Evolutionary conservation across 2,797 vertebrate genomes (phyloP).

Genomic region (Tarsius wallacei): DNA sequence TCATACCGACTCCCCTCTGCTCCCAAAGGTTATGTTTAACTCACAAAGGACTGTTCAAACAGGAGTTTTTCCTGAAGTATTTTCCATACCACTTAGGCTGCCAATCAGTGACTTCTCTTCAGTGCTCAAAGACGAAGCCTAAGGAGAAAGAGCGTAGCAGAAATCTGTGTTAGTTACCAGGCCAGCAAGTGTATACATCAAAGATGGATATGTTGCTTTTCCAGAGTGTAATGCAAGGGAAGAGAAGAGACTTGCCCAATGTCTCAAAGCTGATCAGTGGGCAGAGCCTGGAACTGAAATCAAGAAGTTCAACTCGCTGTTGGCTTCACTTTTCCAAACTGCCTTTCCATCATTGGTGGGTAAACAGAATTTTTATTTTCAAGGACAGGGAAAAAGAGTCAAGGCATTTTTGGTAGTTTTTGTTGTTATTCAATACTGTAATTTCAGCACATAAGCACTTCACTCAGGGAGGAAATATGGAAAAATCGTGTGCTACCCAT

Average conservation of each 20-base stretch:
- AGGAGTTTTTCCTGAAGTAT: neutral
- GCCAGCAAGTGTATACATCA: accelerated
- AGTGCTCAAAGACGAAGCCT: neutral
- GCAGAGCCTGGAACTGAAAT: neutral
- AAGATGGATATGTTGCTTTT: neutral
- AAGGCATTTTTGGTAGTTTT: constrained; percentile 67
- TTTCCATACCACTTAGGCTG: neutral
- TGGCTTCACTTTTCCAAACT: neutral
- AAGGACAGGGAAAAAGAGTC: neutral
- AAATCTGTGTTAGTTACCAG: neutral
- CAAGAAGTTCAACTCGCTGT: neutral
- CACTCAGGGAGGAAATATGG: neutral
- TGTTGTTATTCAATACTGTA: constrained; percentile 80
- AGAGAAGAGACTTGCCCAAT: accelerated
- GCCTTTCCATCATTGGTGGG: neutral
- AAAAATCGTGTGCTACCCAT: constrained; percentile 46
- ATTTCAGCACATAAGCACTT: constrained; percentile 71
- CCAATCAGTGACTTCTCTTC: too few relatives aligned
- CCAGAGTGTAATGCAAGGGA: accelerated
- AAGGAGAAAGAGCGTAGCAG: too few relatives aligned
- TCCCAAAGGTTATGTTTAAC: too few relatives aligned
- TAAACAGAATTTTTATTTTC: constrained; percentile 63
- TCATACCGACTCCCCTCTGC: accelerated
- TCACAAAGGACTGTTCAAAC: too few relatives aligned
- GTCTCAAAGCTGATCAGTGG: neutral